Percentiles rank a stretch among this genome's conserved stretches.
These are phyloP conservation scores for Cenopis cana DNA, from an alignment of 2,888 invertebrate genomes.

Conservation along the genomic window DNA sequence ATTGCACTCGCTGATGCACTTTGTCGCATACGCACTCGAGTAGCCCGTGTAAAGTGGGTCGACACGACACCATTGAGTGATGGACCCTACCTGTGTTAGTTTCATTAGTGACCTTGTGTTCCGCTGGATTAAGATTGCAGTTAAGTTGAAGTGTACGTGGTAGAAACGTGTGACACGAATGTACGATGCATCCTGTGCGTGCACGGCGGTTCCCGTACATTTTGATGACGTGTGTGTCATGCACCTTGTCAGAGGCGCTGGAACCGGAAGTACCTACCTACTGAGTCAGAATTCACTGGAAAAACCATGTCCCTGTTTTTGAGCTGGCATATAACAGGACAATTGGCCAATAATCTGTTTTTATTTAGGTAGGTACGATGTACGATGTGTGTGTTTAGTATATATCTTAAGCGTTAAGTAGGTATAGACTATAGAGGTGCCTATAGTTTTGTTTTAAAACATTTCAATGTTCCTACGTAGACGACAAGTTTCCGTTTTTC, in stretches of 20 bases:
- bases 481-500: neutral
- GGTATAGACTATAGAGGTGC: too few species aligned
- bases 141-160: conserved; percentile 26
- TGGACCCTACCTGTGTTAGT: conserved; percentile 25
- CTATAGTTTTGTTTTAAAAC: neutral
- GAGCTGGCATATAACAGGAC: neutral
- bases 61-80: conserved; percentile 48
- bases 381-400: neutral
- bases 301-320: conserved; percentile 2
- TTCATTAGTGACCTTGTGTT: conserved; percentile 40
- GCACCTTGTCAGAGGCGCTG: conserved; percentile 6
- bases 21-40: conserved; percentile 72
- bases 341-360: neutral
- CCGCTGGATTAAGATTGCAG: conserved; percentile 10
- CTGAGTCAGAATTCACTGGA: conserved; percentile 25
- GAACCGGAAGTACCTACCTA: conserved; percentile 14
- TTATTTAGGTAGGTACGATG: conserved; percentile 14
- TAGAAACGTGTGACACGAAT: conserved; percentile 20
- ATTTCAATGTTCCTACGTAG: neutral
- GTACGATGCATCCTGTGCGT: conserved; percentile 20
- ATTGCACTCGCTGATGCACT: conserved; percentile 84
- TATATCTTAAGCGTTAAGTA: neutral
- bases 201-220: conserved; percentile 20
- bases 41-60: conserved; percentile 59
- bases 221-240: conserved; percentile 20